Conservation (phyloP, 2,888 invertebrate species). For the Spisula solida region DNA sequence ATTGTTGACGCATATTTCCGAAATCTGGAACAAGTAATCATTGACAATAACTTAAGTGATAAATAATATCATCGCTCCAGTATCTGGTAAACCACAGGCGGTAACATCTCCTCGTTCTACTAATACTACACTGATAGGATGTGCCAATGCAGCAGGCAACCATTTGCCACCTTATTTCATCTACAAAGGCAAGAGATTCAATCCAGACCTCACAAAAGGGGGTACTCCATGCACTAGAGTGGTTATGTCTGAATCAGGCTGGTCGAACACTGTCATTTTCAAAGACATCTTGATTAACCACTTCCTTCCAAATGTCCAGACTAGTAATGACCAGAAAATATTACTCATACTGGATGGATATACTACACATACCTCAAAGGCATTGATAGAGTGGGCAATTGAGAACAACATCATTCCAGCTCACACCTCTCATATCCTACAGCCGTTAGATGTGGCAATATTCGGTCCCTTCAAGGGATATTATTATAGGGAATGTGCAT, state of each 20-base stretch:
- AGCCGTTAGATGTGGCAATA: too few species aligned
- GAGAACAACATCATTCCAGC: too few species aligned
- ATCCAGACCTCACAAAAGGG: conserved; percentile 31
- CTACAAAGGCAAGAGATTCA: conserved; percentile 47
- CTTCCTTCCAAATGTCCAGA: neutral
- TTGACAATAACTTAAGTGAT: neutral
- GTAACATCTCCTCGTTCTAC: conserved; percentile 46
- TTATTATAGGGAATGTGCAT: conserved; percentile 36
- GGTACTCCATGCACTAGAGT: conserved; percentile 21
- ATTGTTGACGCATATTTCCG: too few species aligned
- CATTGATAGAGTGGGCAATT: too few species aligned
- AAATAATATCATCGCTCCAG: neutral
- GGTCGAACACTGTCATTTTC: conserved; percentile 49
- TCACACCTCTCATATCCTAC: too few species aligned
- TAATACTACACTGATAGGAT: conserved; percentile 40
- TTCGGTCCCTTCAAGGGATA: conserved; percentile 23
- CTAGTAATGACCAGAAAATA: neutral
- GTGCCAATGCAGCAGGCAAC: conserved; percentile 48
- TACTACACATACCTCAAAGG: conserved; percentile 16
- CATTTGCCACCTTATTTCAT: conserved; percentile 49
- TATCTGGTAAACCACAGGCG: conserved; percentile 7
- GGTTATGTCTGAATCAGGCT: conserved; percentile 44
- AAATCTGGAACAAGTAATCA: too few species aligned
- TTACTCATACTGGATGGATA: conserved; percentile 52
- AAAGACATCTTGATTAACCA: conserved; percentile 41